Evolutionary conservation across 2,888 invertebrate species (phyloP), one percentile per base, ranked within the genome.

Genomic region (Spodoptera picta): DNA sequence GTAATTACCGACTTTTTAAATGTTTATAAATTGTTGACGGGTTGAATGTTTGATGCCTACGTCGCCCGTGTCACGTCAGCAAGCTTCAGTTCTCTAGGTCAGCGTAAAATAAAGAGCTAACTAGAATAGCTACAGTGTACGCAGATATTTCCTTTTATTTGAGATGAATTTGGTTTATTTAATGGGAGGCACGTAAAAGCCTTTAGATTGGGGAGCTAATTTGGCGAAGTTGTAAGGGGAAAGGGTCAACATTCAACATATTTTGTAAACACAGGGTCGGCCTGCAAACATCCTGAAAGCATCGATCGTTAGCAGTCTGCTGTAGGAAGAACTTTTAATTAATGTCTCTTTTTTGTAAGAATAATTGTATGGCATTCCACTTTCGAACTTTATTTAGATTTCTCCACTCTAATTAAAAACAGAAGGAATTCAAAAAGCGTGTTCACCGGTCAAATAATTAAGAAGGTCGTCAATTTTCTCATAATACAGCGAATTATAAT

Each of bases 1-100:
- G 42, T 65, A 65, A 69, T 70, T 69, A 68, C 43, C 54, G 67
- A 61, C 57, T 60, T 55, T 52, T 55, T 1, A 42, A 44, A 49
- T 48, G 31, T 45, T 45, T 50, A 31, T 57, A 41, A 61, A 60
- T 57, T 53, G 23, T 66, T 3, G 43, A 31, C 42, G 31, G 36
- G 36, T 36, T 36, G 36, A 36, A 36, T 36, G 36, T 36, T 36
- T 36, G 44, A 31, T 59, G 42, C 12, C 31, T 31, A 31, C 31
- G 23, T 3, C 6, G 23, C 14, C 53, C 14, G 45, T 4, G 19
- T 43, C 52, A 27, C 46, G 36, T 50, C 42, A 61, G 47, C 43
- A 54, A 36, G 48, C 14, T 56, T 23, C 10, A 9, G 24, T 56
- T 56, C 49, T 63, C 42, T 48, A 54, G 27, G 48, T 51, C 53